A percentile compares a stretch with the other conserved stretches of the same genome.
Conservation (phyloP, 2,797 vertebrate species). For the Cygnus olor region DNA sequence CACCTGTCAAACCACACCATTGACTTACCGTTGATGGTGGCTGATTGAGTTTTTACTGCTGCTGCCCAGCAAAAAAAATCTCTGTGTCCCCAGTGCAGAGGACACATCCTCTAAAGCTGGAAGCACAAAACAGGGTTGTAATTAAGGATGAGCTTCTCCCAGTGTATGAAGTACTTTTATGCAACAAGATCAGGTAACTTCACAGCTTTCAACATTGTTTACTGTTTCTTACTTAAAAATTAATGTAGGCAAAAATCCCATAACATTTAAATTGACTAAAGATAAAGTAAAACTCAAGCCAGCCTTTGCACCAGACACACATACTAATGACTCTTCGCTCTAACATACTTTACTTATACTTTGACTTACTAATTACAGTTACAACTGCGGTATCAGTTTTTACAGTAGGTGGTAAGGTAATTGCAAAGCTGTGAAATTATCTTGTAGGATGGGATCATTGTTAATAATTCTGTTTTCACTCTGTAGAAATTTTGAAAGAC, state of each 20-base stretch:
- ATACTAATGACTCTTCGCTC: constrained; percentile 20
- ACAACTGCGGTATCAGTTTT: background rate
- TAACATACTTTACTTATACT: constrained; percentile 40
- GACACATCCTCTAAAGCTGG: background rate
- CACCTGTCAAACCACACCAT: background rate
- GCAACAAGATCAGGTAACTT: background rate
- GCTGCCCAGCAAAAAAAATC: background rate
- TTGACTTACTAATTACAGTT: constrained; percentile 59
- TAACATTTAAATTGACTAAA: constrained; percentile 26
- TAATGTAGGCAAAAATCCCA: background rate
- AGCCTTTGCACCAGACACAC: constrained; percentile 8
- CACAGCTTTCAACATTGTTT: background rate
- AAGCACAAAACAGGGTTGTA: background rate
- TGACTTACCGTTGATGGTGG: background rate
- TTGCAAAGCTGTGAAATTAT: constrained; percentile 27
- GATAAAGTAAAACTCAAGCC: constrained; percentile 24
- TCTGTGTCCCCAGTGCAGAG: background rate
- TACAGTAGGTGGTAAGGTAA: constrained; percentile 10
- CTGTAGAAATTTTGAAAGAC: background rate
- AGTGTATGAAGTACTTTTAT: background rate
- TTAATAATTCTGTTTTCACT: constrained; percentile 39
- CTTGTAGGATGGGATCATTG: background rate
- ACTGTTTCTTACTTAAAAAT: constrained; percentile 13
- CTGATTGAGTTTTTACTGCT: background rate
- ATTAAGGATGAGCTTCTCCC: background rate